These are phyloP conservation scores for Corydoras maculifer DNA, from an alignment of 2,113 vertebrate genomes.

Conservation along the genomic window DNA sequence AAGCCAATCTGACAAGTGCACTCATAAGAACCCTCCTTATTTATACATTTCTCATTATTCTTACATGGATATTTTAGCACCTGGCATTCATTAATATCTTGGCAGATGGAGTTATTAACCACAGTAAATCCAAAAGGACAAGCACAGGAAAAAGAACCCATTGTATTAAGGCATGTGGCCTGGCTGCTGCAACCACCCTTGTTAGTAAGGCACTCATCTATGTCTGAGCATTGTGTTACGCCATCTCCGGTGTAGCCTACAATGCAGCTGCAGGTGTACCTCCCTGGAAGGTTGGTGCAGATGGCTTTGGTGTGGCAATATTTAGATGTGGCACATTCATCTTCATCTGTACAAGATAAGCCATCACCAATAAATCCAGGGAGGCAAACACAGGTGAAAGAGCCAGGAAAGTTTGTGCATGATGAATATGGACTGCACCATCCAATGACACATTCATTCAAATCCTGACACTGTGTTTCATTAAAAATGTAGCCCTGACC, in stretches of 20 bases:
- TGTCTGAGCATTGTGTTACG: conserved; percentile 55
- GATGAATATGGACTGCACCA: conserved; percentile 57
- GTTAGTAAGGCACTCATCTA: conserved; percentile 66
- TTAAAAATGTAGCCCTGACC: conserved; percentile 61
- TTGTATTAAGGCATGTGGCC: conserved; percentile 62
- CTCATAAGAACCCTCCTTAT: conserved; percentile 62
- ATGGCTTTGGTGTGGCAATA: conserved; percentile 61
- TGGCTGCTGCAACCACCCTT: conserved; percentile 67
- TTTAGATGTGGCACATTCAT: conserved; percentile 57
- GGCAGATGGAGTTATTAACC: conserved; percentile 62
- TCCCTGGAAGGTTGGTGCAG: conserved; percentile 64
- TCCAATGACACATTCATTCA: conserved; percentile 61
- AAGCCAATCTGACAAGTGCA: conserved; percentile 64
- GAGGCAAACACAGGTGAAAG: conserved; percentile 63
- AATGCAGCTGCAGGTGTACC: conserved; percentile 64
- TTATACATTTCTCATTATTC: conserved; percentile 64
- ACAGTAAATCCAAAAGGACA: conserved; percentile 60
- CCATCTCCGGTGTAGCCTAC: conserved; percentile 67
- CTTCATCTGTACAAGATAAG: conserved; percentile 58
- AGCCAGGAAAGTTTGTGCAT: conserved; percentile 64
- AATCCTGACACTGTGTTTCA: conserved; percentile 55
- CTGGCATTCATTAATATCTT: conserved; percentile 69
- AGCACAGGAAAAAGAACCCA: conserved; percentile 65
- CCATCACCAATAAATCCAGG: conserved; percentile 66
- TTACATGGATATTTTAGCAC: conserved; percentile 48